Conservation (phyloP, 2,888 invertebrate species). For the Neuroscelio doddi region DNA sequence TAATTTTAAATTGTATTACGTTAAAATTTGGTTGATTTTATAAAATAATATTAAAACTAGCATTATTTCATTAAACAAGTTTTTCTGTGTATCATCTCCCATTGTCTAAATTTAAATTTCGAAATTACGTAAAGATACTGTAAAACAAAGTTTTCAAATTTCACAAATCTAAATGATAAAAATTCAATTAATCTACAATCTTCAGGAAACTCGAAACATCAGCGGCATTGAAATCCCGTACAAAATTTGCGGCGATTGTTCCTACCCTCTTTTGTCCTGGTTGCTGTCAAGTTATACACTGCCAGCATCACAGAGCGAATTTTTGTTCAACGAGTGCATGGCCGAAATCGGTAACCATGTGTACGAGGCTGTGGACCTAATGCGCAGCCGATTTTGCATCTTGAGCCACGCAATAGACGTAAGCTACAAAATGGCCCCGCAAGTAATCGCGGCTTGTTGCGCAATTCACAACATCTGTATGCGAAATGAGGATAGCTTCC, state of each 20-base stretch:
- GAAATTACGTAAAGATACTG: slow-evolving; percentile 33
- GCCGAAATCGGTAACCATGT: slow-evolving; percentile 45
- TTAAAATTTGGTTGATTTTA: not conserved
- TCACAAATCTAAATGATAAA: not conserved
- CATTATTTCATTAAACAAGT: not conserved
- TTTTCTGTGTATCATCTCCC: not conserved
- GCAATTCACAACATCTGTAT: slow-evolving; percentile 56
- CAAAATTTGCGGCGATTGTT: slow-evolving; percentile 48
- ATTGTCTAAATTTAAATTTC: too few relatives aligned
- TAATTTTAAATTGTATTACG: not conserved
- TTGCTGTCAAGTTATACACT: slow-evolving; percentile 46
- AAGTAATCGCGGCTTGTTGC: slow-evolving; percentile 55
- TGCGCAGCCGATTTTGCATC: slow-evolving; percentile 50
- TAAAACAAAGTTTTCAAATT: too few relatives aligned
- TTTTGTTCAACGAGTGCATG: slow-evolving; percentile 46
- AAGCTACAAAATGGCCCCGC: slow-evolving; percentile 50
- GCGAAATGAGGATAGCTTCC: slow-evolving; percentile 42
- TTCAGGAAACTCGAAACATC: slow-evolving; percentile 45
- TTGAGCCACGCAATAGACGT: slow-evolving; percentile 51
- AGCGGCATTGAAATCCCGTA: slow-evolving; percentile 47
- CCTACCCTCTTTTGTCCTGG: slow-evolving; percentile 51
- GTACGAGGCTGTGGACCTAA: slow-evolving; percentile 47
- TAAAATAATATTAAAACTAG: slow-evolving; percentile 3
- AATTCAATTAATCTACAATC: slow-evolving; percentile 12
- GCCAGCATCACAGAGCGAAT: slow-evolving; percentile 27